These are phyloP conservation scores for Heliconius charithonia DNA, from an alignment of 2,888 invertebrate genomes.

Conservation along the genomic window DNA sequence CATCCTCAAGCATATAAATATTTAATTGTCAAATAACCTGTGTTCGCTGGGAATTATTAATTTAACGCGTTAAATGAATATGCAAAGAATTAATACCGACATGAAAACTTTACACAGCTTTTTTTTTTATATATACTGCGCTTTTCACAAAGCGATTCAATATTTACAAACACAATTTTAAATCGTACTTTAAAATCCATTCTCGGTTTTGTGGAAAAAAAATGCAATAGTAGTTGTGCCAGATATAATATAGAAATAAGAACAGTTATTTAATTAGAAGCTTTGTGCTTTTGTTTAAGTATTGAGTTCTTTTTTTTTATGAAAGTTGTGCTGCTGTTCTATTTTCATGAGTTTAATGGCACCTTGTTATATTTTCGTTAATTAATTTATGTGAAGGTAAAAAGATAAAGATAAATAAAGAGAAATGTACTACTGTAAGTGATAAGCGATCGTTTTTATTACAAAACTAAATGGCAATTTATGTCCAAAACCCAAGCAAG, in stretches of 20 bases:
- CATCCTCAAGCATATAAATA: not conserved
- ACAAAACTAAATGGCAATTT: too few species aligned
- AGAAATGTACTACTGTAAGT: too few species aligned
- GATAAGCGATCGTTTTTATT: too few species aligned
- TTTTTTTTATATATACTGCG: slow-evolving; percentile 21
- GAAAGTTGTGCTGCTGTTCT: not conserved
- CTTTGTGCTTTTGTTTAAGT: not conserved
- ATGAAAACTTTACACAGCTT: slow-evolving; percentile 28
- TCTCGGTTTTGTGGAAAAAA: slow-evolving; percentile 23
- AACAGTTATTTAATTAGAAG: slow-evolving; percentile 12
- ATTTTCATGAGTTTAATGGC: too few species aligned
- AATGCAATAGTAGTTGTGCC: not conserved
- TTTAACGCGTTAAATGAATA: slow-evolving; percentile 18
- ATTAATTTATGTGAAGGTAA: not conserved
- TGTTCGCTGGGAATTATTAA: slow-evolving; percentile 1
- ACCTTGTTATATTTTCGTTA: not conserved
- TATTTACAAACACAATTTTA: slow-evolving; percentile 29
- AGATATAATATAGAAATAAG: slow-evolving; percentile 8
- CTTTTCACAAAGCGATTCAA: slow-evolving; percentile 26
- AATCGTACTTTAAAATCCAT: slow-evolving; percentile 24
- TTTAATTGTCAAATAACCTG: slow-evolving; percentile 10
- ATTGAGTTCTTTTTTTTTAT: not conserved
- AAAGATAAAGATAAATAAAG: too few species aligned
- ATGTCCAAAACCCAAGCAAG: too few species aligned
- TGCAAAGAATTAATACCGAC: slow-evolving; percentile 21